A percentile compares a stretch with the other conserved stretches of the same genome.
Conservation (phyloP, 2,888 invertebrate species). For the Melanostoma scalare region DNA sequence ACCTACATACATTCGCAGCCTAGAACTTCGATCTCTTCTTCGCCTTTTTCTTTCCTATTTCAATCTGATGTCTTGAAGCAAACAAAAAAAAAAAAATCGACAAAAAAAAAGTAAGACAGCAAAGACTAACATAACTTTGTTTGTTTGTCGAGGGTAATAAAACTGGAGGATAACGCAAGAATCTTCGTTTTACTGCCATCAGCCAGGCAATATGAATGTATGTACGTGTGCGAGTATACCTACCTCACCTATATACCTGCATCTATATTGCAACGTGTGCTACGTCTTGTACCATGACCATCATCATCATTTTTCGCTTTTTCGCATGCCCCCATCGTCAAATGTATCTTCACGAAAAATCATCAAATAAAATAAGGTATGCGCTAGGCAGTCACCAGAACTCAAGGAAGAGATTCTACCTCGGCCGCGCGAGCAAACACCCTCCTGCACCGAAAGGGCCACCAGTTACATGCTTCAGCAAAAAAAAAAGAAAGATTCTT, state of each 20-base stretch:
- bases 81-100: not conserved
- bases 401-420: constrained; percentile 40
- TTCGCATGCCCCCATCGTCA: constrained; percentile 57
- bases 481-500: constrained; percentile 49
- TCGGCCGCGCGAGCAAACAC: constrained; percentile 27
- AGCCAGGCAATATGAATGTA: constrained; percentile 1
- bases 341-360: constrained; percentile 68
- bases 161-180: constrained; percentile 55
- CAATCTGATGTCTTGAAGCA: constrained; percentile 24
- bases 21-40: constrained; percentile 17
- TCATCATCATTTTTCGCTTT: constrained; percentile 61
- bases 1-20: not conserved
- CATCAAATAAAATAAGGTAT: constrained; percentile 68
- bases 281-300: constrained; percentile 59
- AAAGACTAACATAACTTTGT: constrained; percentile 47
- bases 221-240: no score
- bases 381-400: constrained; percentile 11
- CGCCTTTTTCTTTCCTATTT: constrained; percentile 7
- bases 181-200: constrained; percentile 5
- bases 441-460: constrained; percentile 46
- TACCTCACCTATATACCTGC: no score
- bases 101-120: constrained; percentile 6
- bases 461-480: constrained; percentile 13
- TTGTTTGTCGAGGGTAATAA: constrained; percentile 65
- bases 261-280: constrained; percentile 42